Evolutionary conservation across 2,797 vertebrate species (phyloP).

Genomic region (Huso huso): DNA sequence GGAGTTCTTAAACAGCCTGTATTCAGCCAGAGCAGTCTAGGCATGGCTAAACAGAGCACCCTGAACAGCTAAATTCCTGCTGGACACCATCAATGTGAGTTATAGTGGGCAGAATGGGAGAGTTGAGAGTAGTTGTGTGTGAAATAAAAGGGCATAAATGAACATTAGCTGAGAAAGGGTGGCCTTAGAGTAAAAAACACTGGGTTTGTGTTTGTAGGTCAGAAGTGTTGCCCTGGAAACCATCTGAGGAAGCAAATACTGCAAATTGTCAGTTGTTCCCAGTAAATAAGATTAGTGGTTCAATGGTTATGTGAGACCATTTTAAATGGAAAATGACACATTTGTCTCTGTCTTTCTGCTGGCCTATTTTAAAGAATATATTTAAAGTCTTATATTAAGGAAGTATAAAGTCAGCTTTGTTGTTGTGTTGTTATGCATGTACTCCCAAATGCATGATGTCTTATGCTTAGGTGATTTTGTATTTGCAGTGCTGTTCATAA

Average conservation of each 20-base stretch:
- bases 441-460: too few relatives aligned
- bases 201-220: slow-evolving; percentile 67
- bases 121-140: slow-evolving; percentile 25
- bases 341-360: slow-evolving; percentile 27
- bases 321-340: slow-evolving; percentile 56
- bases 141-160: slow-evolving; percentile 63
- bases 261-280: slow-evolving; percentile 66
- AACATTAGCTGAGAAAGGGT: slow-evolving; percentile 60
- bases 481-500: slow-evolving; percentile 15
- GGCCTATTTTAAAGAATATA: slow-evolving; percentile 17
- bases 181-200: slow-evolving; percentile 55
- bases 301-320: slow-evolving; percentile 67
- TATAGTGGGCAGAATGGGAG: slow-evolving; percentile 22
- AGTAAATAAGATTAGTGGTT: slow-evolving; percentile 72
- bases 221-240: slow-evolving; percentile 71
- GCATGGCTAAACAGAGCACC: slow-evolving; percentile 57
- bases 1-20: too few relatives aligned
- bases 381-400: slow-evolving; percentile 5
- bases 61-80: slow-evolving; percentile 49
- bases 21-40: slow-evolving; percentile 34
- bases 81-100: slow-evolving; percentile 42
- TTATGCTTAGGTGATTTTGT: not conserved
- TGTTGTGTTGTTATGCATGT: too few relatives aligned
- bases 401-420: not conserved
- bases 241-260: slow-evolving; percentile 57